phyloP scores from a whole-genome alignment of 2,797 vertebrate species.

The Merluccius polli region DNA sequence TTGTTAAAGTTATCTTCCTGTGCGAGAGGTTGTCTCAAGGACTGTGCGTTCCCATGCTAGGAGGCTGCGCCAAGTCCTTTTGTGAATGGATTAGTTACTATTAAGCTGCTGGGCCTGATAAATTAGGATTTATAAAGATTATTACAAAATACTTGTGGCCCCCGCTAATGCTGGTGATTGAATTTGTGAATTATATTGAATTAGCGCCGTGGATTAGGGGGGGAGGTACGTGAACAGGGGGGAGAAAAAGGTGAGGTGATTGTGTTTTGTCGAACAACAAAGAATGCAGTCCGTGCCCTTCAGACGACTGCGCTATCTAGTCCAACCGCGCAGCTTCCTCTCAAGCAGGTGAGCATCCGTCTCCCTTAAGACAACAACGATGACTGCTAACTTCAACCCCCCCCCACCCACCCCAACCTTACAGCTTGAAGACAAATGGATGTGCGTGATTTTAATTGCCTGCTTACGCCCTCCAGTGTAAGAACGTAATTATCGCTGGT shows the following conservation, averaged over 20 bases:
- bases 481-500: slow-evolving; percentile 81
- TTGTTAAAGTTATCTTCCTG: slow-evolving; percentile 16
- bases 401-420: slow-evolving; percentile 41
- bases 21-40: slow-evolving; percentile 68
- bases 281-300: slow-evolving; percentile 53
- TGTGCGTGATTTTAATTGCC: slow-evolving; percentile 76
- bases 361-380: slow-evolving; percentile 56
- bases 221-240: slow-evolving; percentile 56
- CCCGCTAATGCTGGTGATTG: slow-evolving; percentile 71
- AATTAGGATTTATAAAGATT: slow-evolving; percentile 76
- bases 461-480: slow-evolving; percentile 73
- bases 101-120: slow-evolving; percentile 71
- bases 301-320: slow-evolving; percentile 49
- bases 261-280: slow-evolving; percentile 50
- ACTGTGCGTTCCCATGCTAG: slow-evolving; percentile 65
- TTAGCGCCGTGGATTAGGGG: slow-evolving; percentile 60
- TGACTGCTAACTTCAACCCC: neutral
- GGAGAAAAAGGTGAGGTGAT: slow-evolving; percentile 37
- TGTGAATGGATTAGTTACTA: slow-evolving; percentile 75
- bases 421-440: slow-evolving; percentile 78
- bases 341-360: slow-evolving; percentile 41
- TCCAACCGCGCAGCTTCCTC: slow-evolving; percentile 26
- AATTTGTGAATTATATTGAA: slow-evolving; percentile 73
- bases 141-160: slow-evolving; percentile 76
- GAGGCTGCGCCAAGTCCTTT: slow-evolving; percentile 68